Percentiles rank a stretch among this genome's conserved stretches.
These are phyloP conservation scores for Vulpes vulpes DNA, from an alignment of 2,113 vertebrate genomes.

Conservation along the genomic window DNA sequence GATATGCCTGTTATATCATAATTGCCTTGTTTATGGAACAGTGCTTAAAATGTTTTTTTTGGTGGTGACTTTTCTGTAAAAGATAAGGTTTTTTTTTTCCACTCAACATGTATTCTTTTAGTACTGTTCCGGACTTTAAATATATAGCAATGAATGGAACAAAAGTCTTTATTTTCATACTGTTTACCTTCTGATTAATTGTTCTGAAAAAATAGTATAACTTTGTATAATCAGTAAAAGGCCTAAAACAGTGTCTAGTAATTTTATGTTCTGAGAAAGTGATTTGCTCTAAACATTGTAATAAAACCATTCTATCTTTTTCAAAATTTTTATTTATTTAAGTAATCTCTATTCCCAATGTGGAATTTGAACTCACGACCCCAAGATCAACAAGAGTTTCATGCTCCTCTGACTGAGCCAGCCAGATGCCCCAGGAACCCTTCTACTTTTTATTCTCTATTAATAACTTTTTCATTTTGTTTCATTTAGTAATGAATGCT, in stretches of 20 bases:
- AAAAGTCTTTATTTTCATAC: not conserved
- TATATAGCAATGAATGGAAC: conserved; percentile 8
- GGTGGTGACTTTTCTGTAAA: conserved; percentile 20
- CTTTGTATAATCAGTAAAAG: not conserved
- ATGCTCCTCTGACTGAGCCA: not conserved
- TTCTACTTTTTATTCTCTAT: conserved; percentile 29
- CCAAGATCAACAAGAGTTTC: not conserved
- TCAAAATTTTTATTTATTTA: not conserved
- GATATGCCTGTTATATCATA: not conserved
- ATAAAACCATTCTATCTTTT: not conserved
- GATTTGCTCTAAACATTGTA: not conserved
- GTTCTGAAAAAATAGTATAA: not conserved
- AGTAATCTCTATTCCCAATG: not conserved
- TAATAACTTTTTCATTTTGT: conserved; percentile 10
- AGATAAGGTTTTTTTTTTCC: conserved; percentile 34
- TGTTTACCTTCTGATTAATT: conserved; percentile 34
- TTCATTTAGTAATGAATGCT: conserved; percentile 39
- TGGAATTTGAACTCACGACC: not conserved
- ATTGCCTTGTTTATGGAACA: not conserved
- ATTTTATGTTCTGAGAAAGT: conserved; percentile 53
- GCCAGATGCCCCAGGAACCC: not conserved
- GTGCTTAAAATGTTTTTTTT: conserved; percentile 43
- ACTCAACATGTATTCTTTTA: not conserved
- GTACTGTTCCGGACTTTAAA: conserved; percentile 2
- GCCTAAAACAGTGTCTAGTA: not conserved